Evolutionary conservation across 2,888 invertebrate species (phyloP).

Genomic region (Venustoraphidia nigricollis): DNA sequence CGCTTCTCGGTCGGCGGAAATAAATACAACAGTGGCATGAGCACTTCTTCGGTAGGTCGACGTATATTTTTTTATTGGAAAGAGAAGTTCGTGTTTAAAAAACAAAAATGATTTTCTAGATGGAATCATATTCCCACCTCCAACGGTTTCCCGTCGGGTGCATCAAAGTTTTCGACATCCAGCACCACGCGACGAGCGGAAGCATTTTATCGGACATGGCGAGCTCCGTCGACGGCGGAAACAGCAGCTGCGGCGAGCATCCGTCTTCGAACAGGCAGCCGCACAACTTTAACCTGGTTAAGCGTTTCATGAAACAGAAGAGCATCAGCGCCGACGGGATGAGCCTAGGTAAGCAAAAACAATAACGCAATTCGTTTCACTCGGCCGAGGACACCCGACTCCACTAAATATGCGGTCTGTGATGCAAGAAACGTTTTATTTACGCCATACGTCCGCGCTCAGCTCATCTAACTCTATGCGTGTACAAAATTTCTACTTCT

Average conservation of each 20-base stretch:
- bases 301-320: conserved; percentile 80
- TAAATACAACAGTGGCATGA: conserved; percentile 20
- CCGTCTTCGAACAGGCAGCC: conserved; percentile 27
- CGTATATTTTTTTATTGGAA: conserved; percentile 4
- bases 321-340: conserved; percentile 66
- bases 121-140: conserved; percentile 4
- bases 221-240: conserved; percentile 25
- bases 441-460: too few relatives aligned
- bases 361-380: too few relatives aligned
- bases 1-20: conserved; percentile 13
- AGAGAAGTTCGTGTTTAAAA: conserved; percentile 21
- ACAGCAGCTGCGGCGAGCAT: conserved; percentile 16
- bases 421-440: too few relatives aligned
- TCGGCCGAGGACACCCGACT: too few relatives aligned
- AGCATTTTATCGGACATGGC: conserved; percentile 27
- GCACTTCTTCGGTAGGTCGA: conserved; percentile 53
- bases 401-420: too few relatives aligned
- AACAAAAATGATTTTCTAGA: not conserved
- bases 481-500: too few relatives aligned
- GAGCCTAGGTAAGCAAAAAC: conserved; percentile 1
- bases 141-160: conserved; percentile 14
- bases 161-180: conserved; percentile 29
- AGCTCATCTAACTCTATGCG: too few relatives aligned
- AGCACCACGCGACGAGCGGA: conserved; percentile 23
- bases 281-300: conserved; percentile 67